phyloP scores from a whole-genome alignment of 2,113 vertebrate species.

The Peromyscus leucopus region DNA sequence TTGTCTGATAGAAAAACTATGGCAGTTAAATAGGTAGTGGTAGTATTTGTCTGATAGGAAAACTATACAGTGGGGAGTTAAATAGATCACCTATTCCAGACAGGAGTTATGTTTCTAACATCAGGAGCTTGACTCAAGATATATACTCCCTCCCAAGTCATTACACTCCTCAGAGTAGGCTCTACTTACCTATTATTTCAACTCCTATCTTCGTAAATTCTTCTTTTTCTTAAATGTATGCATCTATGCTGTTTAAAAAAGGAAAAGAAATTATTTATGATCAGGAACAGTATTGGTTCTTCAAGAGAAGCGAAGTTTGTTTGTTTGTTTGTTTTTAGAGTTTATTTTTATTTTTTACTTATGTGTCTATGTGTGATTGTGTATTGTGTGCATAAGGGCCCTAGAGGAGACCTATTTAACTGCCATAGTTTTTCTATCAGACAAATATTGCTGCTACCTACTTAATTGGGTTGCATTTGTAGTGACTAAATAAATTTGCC shows the following conservation, averaged over 20 bases:
- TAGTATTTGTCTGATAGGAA: not conserved
- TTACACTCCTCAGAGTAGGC: not conserved
- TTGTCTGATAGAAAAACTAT: not conserved
- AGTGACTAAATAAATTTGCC: constrained; percentile 22
- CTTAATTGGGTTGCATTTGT: not conserved
- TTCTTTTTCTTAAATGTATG: constrained; percentile 14
- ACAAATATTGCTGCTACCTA: not conserved
- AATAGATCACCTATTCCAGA: not conserved
- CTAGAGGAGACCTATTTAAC: not conserved
- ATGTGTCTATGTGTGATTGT: not conserved
- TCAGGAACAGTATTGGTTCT: constrained; percentile 42
- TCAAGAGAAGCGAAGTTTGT: not conserved
- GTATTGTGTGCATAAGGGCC: not conserved
- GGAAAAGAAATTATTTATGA: not conserved
- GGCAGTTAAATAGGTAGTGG: not conserved
- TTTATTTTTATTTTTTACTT: not conserved
- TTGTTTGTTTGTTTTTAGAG: not conserved
- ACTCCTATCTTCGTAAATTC: not conserved
- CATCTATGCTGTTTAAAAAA: constrained; percentile 20
- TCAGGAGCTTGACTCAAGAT: not conserved
- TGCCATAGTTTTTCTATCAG: not conserved
- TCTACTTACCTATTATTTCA: not conserved
- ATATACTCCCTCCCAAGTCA: not conserved
- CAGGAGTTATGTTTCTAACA: not conserved
- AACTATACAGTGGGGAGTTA: not conserved